These are phyloP conservation scores for Ptilorrhoa leucosticta DNA, from an alignment of 2,113 vertebrate genomes.

Conservation along the genomic window DNA sequence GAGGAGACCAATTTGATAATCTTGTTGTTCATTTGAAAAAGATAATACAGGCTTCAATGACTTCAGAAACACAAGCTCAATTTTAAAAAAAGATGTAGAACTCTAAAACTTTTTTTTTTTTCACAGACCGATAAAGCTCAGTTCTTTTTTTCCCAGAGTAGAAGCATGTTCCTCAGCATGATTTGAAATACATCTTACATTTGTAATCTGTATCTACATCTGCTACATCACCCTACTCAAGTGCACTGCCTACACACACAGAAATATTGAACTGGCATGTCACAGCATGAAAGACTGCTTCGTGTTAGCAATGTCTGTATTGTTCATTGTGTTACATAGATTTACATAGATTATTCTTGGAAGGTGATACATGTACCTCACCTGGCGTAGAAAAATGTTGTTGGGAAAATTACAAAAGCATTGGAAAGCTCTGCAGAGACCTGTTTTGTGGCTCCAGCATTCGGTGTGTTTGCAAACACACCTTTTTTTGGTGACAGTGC, in stretches of 20 bases:
- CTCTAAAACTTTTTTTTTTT: background rate
- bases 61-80: background rate
- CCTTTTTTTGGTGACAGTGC: background rate
- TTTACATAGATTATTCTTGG: background rate
- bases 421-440: background rate
- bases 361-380: background rate
- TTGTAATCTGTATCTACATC: background rate
- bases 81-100: background rate
- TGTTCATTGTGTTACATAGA: background rate
- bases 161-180: background rate
- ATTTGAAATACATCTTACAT: background rate
- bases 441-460: background rate
- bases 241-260: accelerated
- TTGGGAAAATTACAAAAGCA: background rate
- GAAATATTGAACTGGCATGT: background rate
- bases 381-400: background rate
- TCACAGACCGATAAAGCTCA: background rate
- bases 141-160: background rate
- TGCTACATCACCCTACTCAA: background rate
- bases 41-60: background rate
- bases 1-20: background rate
- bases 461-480: background rate
- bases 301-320: background rate
- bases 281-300: background rate
- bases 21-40: background rate